A percentile compares a stretch with the other conserved stretches of the same genome.
phyloP scores from a whole-genome alignment of 2,113 vertebrate species.

The Callipepla californica region DNA sequence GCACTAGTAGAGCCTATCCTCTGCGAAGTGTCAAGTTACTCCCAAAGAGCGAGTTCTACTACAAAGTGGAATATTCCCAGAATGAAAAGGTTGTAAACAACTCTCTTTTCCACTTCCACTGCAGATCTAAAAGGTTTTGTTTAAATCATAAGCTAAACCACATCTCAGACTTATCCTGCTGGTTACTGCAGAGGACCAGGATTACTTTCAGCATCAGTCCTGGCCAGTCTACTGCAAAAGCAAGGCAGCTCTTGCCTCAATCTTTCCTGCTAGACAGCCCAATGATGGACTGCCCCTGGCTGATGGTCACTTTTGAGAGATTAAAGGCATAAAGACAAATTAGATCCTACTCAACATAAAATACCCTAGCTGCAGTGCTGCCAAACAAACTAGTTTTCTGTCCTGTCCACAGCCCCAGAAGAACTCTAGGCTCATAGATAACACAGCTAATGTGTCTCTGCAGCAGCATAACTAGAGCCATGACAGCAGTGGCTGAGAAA shows the following conservation, averaged over 20 bases:
- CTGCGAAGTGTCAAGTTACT: not conserved
- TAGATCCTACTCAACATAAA: not conserved
- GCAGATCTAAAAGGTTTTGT: conserved; percentile 6
- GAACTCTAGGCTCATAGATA: not conserved
- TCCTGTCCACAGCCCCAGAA: not conserved
- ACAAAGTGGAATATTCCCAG: not conserved
- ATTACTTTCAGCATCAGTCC: not conserved
- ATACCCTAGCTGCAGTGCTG: not conserved
- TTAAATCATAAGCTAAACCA: not conserved
- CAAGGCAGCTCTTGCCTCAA: not conserved
- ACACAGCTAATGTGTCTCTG: not conserved
- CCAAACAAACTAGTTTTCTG: not conserved
- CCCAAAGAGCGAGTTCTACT: not conserved
- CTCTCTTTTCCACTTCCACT: not conserved
- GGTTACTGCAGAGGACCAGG: not conserved
- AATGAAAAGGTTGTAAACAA: not conserved
- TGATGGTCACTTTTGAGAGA: not conserved
- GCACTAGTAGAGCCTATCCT: conserved; percentile 16
- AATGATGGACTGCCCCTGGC: not conserved
- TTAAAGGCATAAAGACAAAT: not conserved
- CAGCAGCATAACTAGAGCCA: not conserved
- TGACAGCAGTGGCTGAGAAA: not conserved
- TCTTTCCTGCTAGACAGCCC: not conserved
- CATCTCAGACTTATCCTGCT: not conserved
- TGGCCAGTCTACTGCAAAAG: not conserved